Evolutionary conservation across 1,140 invertebrate genomes (phyloP), one percentile per base, ranked within the genome.

Genomic region (Triops cancriformis): DNA sequence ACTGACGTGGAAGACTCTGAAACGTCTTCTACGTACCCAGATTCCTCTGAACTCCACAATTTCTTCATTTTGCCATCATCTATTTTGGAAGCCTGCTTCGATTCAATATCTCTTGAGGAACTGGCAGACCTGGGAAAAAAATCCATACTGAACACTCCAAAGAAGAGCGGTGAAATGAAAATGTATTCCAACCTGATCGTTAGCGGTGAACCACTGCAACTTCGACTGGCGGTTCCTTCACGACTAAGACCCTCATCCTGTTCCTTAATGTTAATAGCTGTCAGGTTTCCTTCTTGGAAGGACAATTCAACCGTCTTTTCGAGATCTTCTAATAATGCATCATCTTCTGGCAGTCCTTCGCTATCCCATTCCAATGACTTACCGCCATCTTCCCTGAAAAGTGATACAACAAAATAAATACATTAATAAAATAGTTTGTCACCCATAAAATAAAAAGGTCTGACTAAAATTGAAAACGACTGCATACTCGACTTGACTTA

Each of bases 301-400:
- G 28, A 37, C n/a, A 73, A 37, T 7, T 37, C 75, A 26, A 73
- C 43, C 31, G 73, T 26, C 72, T 75, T 27, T 37, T 77, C 76
- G 3, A 42, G 77, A n/a, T 72, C 41, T n/a, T 75, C 73, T 23
- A 75, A 7, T 76, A 73, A 12, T 10, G 31, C 51, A 31, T 78
- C 78, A 26, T 79, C 79, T 74, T 79, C 78, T n/a, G 76, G 75
- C 37, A 83, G 72, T 73, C 80, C 82, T 12, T 79, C 81, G 72
- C 83, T 81, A 80, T 84, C 83, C 83, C 83, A 84, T 79, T 84
- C 83, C 75, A 84, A 76, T 10, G 81, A 80, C 79, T 82, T 80
- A 14, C 76, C 76, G 42, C 82, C 82, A 72, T 82, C 83, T 72
- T 81, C 81, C 42, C 75, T 77, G 73, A 43, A 77, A 73, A n/a